These are phyloP conservation scores for Propithecus perrieri DNA, from an alignment of 2,797 vertebrate species.

Conservation along the genomic window DNA sequence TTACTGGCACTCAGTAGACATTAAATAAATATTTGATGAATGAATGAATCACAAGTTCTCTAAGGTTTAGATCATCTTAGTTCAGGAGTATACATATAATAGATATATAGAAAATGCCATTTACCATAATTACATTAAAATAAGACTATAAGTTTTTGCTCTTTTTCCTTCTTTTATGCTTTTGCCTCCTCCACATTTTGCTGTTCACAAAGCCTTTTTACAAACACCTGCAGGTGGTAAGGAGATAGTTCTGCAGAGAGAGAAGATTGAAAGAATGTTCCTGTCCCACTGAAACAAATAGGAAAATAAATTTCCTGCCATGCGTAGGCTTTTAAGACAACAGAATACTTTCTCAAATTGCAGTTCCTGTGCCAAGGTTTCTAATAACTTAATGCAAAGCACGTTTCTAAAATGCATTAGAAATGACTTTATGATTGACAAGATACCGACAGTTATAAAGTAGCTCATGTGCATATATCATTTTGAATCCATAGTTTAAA, in stretches of 20 bases:
- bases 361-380: slow-evolving; percentile 1
- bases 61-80: neutral
- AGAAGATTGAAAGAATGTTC: slow-evolving; percentile 22
- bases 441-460: slow-evolving; percentile 39
- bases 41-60: neutral
- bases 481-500: slow-evolving; percentile 54
- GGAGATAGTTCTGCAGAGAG: slow-evolving; percentile 1
- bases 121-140: slow-evolving; percentile 33
- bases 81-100: neutral
- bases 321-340: slow-evolving; percentile 60
- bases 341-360: slow-evolving; percentile 47
- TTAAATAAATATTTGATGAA: neutral
- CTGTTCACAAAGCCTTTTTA: slow-evolving; percentile 35
- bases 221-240: slow-evolving; percentile 31
- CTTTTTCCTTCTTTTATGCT: slow-evolving; percentile 6
- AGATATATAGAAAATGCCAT: neutral
- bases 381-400: slow-evolving; percentile 46
- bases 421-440: slow-evolving; percentile 60
- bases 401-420: slow-evolving; percentile 48
- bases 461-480: slow-evolving; percentile 20
- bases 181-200: slow-evolving; percentile 30
- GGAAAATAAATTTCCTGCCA: slow-evolving; percentile 61
- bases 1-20: neutral
- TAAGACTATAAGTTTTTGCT: slow-evolving; percentile 8
- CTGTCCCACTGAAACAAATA: slow-evolving; percentile 31